Evolutionary conservation across 2,797 vertebrate species (phyloP), one percentile per base, ranked within the genome.

Genomic region (Nannoperca australis): DNA sequence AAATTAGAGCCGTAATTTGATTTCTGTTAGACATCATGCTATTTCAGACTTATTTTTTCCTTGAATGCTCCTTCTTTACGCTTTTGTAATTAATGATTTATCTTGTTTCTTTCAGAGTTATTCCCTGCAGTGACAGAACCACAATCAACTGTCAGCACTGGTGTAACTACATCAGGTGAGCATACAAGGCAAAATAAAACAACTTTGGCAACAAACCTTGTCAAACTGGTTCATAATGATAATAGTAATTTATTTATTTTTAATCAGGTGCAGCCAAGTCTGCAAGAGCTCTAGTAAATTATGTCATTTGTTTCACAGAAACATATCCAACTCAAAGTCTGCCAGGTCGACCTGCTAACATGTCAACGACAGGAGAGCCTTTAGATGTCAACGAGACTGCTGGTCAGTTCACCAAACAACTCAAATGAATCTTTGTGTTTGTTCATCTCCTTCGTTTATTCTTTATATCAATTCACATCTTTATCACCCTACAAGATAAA

Each of bases 301-400:
- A 7, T 70, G 18, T 54, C 0, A 42, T 82, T 64, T 74, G 2
- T 58, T 76, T 80, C 24, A 63, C 74, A 89, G 81, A 38, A 59
- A 74, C 38, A 32, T 20, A 0, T 58, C 58, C 75, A 24, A 87
- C 80, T 44, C 60, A 55, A n/a, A 72, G 62, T 55, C 2, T 22
- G 5, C 56, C 79, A 8, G 15, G 32, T 54, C 15, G 0, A 17
- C 79, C 80, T 2, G 0, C 47, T 20, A 77, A 80, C 47, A 42
- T 15, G n/a, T 78, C 77, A 32, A 90, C 84, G 0, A 90, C 91
- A 27, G 38, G 13, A 51, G 50, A 78, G 10, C 78, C 86, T 50
- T 17, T 65, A 17, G 83, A 88, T 14, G 0, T 63, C 51, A 91
- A 89, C 11, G 4, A 69, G 15, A 88, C 87, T 24, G 9, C 27